These are phyloP conservation scores for Leptothorax acervorum DNA, from an alignment of 2,888 invertebrate genomes.

Conservation along the genomic window DNA sequence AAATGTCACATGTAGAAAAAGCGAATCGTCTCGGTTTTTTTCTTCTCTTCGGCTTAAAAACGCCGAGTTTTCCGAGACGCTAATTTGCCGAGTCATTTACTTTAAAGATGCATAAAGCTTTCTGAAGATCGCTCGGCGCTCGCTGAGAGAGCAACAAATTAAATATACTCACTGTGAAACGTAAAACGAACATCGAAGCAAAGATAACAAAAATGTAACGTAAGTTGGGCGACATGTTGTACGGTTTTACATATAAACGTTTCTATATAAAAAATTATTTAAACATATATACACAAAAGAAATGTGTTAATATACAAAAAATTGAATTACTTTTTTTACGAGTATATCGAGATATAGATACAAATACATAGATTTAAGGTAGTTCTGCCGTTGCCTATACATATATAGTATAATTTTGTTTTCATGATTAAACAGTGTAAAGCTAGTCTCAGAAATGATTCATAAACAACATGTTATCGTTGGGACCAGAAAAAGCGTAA, in stretches of 20 bases:
- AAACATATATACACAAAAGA: not conserved
- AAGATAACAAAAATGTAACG: not conserved
- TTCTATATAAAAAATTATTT: not conserved
- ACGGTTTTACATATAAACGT: not conserved
- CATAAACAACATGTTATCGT: too few relatives aligned
- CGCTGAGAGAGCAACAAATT: not conserved
- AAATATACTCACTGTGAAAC: not conserved
- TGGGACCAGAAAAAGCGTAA: too few relatives aligned
- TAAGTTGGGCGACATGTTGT: not conserved
- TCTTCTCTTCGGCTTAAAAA: not conserved
- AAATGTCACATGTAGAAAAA: not conserved
- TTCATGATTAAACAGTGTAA: too few relatives aligned
- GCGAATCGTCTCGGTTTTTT: not conserved
- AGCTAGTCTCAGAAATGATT: too few relatives aligned
- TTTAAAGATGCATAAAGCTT: slow-evolving; percentile 34
- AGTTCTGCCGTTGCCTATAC: too few relatives aligned
- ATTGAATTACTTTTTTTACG: not conserved
- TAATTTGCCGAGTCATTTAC: slow-evolving; percentile 2
- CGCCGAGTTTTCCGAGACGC: slow-evolving; percentile 1
- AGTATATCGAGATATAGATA: not conserved
- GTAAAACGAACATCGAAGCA: slow-evolving; percentile 4
- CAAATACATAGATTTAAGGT: not conserved
- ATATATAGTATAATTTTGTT: too few relatives aligned
- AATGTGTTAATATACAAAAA: not conserved
- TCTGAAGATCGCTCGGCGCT: not conserved